Percentiles rank a stretch among this genome's conserved stretches.
Evolutionary conservation across 2,888 invertebrate species (phyloP).

Genomic region (Drosophila mercatorum): DNA sequence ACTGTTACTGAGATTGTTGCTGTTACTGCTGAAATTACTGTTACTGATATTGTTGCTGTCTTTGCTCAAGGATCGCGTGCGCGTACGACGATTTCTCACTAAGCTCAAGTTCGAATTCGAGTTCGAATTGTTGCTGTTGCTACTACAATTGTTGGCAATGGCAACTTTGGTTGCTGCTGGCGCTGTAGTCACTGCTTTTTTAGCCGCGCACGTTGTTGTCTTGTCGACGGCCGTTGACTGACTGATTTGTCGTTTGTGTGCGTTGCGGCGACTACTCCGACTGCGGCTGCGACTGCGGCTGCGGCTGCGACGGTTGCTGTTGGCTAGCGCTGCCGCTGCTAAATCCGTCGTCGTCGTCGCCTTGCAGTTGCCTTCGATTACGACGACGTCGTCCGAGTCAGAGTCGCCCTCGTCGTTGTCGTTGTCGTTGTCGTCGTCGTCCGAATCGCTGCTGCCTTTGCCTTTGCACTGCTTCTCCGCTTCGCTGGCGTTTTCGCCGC

Average conservation of each 20-base stretch:
- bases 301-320: constrained; percentile 42
- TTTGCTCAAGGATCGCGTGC: constrained; percentile 75
- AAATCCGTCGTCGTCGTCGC: constrained; percentile 40
- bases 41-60: constrained; percentile 56
- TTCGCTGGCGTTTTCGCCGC: constrained; percentile 59
- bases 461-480: constrained; percentile 55
- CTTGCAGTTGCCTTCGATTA: constrained; percentile 74
- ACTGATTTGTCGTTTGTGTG: constrained; percentile 80
- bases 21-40: constrained; percentile 37
- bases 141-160: constrained; percentile 48
- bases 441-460: constrained; percentile 48
- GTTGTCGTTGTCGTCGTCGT: constrained; percentile 55
- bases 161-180: constrained; percentile 42
- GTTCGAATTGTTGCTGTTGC: constrained; percentile 34
- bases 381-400: constrained; percentile 75
- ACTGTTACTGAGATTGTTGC: constrained; percentile 40
- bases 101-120: constrained; percentile 54
- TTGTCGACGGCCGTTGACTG: constrained; percentile 83
- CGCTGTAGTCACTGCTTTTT: constrained; percentile 52
- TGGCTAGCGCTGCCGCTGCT: constrained; percentile 47
- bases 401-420: constrained; percentile 61
- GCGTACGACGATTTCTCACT: constrained; percentile 76
- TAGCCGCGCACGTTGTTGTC: constrained; percentile 82
- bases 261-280: constrained; percentile 73
- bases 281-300: constrained; percentile 39